Conservation (phyloP, 2,888 invertebrate genomes). For the Tanypteryx hageni region DNA sequence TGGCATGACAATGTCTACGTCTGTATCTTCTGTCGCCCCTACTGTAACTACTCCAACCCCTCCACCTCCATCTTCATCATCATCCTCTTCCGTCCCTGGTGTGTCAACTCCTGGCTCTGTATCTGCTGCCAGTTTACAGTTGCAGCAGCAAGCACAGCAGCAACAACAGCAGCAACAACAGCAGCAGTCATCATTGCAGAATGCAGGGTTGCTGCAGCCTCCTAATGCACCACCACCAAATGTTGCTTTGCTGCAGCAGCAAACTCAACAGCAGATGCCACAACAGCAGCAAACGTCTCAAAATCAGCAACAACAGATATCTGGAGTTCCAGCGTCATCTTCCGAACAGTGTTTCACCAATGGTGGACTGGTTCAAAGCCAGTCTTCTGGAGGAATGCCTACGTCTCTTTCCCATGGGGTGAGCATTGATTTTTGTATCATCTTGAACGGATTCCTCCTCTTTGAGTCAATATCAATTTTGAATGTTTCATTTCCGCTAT, state of each 20-base stretch:
- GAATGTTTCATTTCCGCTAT: background rate
- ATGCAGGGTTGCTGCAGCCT: constrained; percentile 1
- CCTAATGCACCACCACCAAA: constrained; percentile 41
- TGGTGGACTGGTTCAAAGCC: constrained; percentile 19
- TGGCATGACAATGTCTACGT: constrained; percentile 79
- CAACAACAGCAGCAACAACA: constrained; percentile 72
- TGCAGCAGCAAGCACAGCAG: constrained; percentile 74
- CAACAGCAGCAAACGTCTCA: constrained; percentile 69
- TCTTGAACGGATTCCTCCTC: background rate
- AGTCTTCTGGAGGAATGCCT: constrained; percentile 61
- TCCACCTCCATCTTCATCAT: constrained; percentile 76
- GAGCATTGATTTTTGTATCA: background rate
- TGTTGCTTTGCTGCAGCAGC: constrained; percentile 69
- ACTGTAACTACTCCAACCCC: constrained; percentile 76
- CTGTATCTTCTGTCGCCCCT: constrained; percentile 80
- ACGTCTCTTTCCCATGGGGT: constrained; percentile 51
- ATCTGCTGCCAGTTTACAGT: constrained; percentile 59
- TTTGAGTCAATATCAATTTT: background rate
- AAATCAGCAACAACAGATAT: constrained; percentile 74
- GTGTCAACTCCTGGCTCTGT: constrained; percentile 72
- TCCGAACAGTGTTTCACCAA: constrained; percentile 56
- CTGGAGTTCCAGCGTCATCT: constrained; percentile 72
- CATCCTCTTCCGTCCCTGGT: constrained; percentile 69
- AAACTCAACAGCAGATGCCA: constrained; percentile 69
- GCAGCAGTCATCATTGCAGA: constrained; percentile 67